Evolutionary conservation across 2,797 vertebrate species (phyloP), one percentile per base, ranked within the genome.

Genomic region (Protonibea diacanthus): DNA sequence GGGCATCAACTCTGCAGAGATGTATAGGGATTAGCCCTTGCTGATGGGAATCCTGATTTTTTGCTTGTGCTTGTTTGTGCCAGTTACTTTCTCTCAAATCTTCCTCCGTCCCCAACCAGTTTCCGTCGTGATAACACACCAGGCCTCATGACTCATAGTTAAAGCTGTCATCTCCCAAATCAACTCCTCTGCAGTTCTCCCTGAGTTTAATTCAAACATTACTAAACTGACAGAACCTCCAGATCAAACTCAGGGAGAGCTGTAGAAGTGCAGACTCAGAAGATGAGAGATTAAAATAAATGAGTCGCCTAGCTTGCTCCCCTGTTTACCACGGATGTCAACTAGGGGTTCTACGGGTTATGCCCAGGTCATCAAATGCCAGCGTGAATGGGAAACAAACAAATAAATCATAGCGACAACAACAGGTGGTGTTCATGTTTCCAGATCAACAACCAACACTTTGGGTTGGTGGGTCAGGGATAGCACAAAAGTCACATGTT

Each of bases 81-180:
- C 12, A n/a, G 21, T 60, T 65, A 48, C 70, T 76, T 64, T 38
- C 48, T 47, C 40, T 84, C 17, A n/a, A 17, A 59, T 21, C 51
- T 51, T 74, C 62, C 71, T 59, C 47, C 18, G 42, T 65, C 63
- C 8, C 56, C 40, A 57, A 56, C 45, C 38, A 7, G 21, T 61
- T 69, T 33, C 33, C 72, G 60, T 65, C 55, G 74, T 69, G 33
- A 75, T 29, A 66, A 66, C 38, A 58, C 52, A 56, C n/a, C 47
- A 6, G 51, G 51, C 56, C 51, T 73, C 33, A 38, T 71, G 80
- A 80, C 55, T 80, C 69, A 67, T 74, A 25, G 44, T 53, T 67
- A 15, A 23, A 57, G 55, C 49, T 66, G 73, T 51, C 63, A 68
- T 33, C 47, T 59, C 52, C 63, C 25, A 25, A 62, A 71, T 65